Base-by-base conservation (phyloP, 2,113 vertebrate genomes). In the Stigmatopora nigra region DNA sequence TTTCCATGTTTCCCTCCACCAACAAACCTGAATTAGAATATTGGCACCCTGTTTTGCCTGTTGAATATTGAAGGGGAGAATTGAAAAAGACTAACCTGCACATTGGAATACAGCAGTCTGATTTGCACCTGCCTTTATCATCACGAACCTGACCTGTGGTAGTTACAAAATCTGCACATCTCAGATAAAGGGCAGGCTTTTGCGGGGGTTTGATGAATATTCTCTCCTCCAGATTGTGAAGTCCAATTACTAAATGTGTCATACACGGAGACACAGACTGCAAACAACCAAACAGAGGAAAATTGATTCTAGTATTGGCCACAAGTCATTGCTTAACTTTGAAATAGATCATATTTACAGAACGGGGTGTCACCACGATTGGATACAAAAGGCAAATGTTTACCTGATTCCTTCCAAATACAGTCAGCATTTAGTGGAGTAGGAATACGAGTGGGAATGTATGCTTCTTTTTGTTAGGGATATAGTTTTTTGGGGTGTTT, bases 281-380 rank as follows among this genome's bases (percentile, higher is more conserved):
- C 15, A 2, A 48, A 48, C 13, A 16, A 48, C 46, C 5, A 5
- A 48, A 48, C 15, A 15, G 13, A 48, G 46, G 46, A 48, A 5
- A 5, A 16, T 16, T 20, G 36, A 12, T 6, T 38, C n/a, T 11
- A 36, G 31, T 38, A 58, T 41, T 17, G 35, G 2, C 57, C 57
- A 19, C 11, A 41, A 60, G 36, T 41, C 59, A 3, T 45, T 61
- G 59, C 76, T 84, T 67, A 77, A 82, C 73, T 86, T 83, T 88
- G 86, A 87, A 88, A 87, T 87, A 85, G 80, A 88, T 16, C 82
- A 84, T 90, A 90, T 91, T 65, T 90, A 90, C 88, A 90, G 76
- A 86, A 20, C 80, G 19, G 22, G 65, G 60, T 46, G 35, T 70
- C 76, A 60, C 68, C 72, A 60, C 65, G 60, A 61, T 69, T 81